A percentile compares a stretch with the other conserved stretches of the same genome.
These are phyloP conservation scores for Syrmaticus mikado DNA, from an alignment of 2,113 vertebrate species.

Conservation along the genomic window DNA sequence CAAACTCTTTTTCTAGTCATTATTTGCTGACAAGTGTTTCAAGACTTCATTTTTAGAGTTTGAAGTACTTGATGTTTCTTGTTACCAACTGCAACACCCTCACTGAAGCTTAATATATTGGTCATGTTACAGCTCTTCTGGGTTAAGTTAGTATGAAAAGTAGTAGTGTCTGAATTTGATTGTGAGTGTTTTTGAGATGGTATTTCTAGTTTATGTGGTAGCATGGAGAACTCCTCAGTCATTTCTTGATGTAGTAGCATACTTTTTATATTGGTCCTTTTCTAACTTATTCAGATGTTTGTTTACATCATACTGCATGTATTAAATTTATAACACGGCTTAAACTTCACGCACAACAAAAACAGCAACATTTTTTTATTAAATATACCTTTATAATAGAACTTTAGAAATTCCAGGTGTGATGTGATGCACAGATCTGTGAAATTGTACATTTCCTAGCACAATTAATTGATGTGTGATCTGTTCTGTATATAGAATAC, in stretches of 20 bases:
- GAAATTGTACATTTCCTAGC: background rate
- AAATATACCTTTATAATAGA: background rate
- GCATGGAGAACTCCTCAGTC: background rate
- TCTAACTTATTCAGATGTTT: background rate
- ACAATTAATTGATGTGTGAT: constrained; percentile 4
- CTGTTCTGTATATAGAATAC: background rate
- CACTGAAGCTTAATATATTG: background rate
- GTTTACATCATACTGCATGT: background rate
- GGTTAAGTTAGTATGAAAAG: background rate
- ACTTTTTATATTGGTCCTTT: background rate
- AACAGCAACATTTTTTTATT: background rate
- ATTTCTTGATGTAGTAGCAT: background rate
- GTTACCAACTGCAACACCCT: background rate
- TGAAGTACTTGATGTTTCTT: background rate
- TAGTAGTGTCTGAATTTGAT: background rate
- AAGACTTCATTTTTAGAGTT: background rate
- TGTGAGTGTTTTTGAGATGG: background rate
- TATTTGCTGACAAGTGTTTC: background rate
- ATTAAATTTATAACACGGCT: background rate
- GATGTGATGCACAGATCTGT: background rate
- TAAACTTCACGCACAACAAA: background rate
- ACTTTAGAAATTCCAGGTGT: background rate
- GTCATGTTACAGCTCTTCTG: background rate
- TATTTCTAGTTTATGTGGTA: background rate
- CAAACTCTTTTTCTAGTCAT: background rate